phyloP scores from a whole-genome alignment of 2,888 invertebrate genomes.

The Pseudeuparius sepicola region DNA sequence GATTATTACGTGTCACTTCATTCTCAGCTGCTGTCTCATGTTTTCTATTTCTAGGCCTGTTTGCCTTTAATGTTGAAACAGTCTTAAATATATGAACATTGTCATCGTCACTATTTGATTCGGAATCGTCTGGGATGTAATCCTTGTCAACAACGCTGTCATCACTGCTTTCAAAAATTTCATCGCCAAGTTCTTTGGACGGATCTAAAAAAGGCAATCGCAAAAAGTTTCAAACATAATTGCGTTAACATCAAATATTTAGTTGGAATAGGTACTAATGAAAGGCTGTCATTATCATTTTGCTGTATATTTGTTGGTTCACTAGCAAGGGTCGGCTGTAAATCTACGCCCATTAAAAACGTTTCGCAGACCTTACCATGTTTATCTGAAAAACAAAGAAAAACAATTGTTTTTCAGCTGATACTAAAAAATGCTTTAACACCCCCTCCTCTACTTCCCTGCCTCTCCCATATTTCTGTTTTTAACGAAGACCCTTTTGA shows the following conservation, averaged over 20 bases:
- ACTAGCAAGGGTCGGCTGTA: constrained; percentile 1
- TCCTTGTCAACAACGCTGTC: constrained; percentile 2
- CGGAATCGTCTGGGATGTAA: constrained; percentile 3
- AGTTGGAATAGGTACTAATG: background rate
- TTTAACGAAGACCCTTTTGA: constrained; percentile 3
- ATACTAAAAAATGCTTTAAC: constrained; percentile 2
- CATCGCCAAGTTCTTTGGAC: constrained; percentile 2
- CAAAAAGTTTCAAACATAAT: constrained; percentile 3
- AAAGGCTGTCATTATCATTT: constrained; percentile 2
- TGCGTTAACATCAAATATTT: constrained; percentile 2
- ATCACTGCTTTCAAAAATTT: background rate
- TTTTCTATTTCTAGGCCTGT: constrained; percentile 1
- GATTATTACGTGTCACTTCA: background rate
- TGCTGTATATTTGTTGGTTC: constrained; percentile 2
- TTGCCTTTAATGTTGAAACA: constrained; percentile 1
- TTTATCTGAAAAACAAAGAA: constrained; percentile 2
- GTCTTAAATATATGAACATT: constrained; percentile 1
- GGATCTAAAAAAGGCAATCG: constrained; percentile 3
- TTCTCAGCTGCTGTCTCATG: too few relatives aligned
- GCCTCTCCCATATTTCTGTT: constrained; percentile 2
- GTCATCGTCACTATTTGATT: constrained; percentile 2
- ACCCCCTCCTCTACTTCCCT: constrained; percentile 2
- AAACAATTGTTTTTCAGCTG: background rate
- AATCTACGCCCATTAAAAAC: constrained; percentile 1
- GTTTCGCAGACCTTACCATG: constrained; percentile 1